These are phyloP conservation scores for Antedon mediterranea DNA, from an alignment of 53 echinoderm and acorn worm genomes.

Conservation along the genomic window DNA sequence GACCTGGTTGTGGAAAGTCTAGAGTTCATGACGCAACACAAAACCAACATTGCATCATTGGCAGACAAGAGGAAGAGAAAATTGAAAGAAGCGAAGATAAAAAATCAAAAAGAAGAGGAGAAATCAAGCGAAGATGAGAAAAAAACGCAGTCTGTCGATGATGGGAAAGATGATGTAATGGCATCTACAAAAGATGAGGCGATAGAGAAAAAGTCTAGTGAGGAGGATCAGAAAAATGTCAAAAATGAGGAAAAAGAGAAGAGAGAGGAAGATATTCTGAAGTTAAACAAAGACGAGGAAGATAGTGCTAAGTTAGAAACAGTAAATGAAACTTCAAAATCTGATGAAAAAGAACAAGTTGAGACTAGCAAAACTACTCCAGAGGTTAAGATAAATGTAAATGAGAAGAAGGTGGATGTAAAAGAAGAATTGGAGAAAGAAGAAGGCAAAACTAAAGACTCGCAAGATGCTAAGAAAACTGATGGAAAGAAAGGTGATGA, in stretches of 20 bases:
- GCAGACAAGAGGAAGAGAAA: background rate
- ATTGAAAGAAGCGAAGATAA: no score
- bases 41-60: background rate
- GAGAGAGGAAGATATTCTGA: background rate
- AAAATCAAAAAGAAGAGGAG: background rate
- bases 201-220: background rate
- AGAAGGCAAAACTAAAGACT: background rate
- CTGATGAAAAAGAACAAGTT: background rate
- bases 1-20: conserved; percentile 36
- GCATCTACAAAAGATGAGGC: conserved; percentile 4
- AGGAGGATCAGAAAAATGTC: background rate
- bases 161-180: background rate
- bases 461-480: no score
- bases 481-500: no score
- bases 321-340: background rate
- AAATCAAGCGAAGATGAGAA: background rate
- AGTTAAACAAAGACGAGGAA: background rate
- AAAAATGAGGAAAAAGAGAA: background rate
- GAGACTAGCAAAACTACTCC: background rate
- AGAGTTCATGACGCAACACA: conserved; percentile 2
- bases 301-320: background rate
- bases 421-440: background rate
- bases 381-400: background rate
- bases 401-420: background rate
- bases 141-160: background rate